Evolutionary conservation across 2,113 vertebrate species (phyloP).

Genomic region (Ellobius talpinus): DNA sequence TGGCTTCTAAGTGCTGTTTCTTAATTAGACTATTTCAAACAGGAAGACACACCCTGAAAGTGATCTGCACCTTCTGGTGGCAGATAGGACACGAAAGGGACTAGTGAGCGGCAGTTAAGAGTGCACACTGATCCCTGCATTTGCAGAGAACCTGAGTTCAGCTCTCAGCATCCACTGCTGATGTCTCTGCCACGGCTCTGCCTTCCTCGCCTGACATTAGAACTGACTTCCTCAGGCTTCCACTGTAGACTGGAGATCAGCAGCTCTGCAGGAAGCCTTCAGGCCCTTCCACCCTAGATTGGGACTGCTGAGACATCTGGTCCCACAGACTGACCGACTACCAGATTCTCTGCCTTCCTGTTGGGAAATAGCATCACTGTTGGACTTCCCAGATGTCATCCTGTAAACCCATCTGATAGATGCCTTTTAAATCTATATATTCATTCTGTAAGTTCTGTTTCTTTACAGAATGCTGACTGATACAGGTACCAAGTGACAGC

Average conservation of each 20-base stretch:
- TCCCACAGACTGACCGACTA: background rate
- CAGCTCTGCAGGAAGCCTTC: background rate
- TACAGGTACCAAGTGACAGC: background rate
- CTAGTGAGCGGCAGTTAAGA: background rate
- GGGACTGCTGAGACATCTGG: background rate
- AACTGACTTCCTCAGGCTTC: background rate
- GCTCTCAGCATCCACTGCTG: background rate
- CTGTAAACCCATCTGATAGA: background rate
- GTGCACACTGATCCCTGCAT: background rate
- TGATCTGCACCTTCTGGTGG: background rate
- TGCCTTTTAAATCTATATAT: background rate
- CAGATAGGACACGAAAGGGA: background rate
- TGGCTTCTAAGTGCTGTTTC: background rate
- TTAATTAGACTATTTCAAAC: background rate
- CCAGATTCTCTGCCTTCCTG: background rate
- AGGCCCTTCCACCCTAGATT: background rate
- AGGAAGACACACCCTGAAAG: background rate
- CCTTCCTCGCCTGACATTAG: background rate
- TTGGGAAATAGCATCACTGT: background rate
- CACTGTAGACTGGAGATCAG: background rate
- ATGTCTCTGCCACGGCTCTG: background rate
- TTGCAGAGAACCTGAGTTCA: background rate
- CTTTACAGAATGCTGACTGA: background rate
- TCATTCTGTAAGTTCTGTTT: background rate
- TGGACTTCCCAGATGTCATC: background rate